Conservation (phyloP, 2,113 vertebrate species). For the Malurus cyaneus region DNA sequence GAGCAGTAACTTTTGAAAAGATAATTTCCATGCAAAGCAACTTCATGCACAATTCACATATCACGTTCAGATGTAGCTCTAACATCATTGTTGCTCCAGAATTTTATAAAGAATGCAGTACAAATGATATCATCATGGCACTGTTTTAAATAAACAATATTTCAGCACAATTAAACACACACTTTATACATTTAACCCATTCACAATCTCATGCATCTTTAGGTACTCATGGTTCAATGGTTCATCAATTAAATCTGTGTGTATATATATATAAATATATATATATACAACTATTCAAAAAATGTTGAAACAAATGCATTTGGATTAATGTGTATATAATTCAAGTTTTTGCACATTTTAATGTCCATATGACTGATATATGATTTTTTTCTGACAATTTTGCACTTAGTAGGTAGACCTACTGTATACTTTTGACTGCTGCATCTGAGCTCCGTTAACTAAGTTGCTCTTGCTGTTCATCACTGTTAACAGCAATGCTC, state of each 20-base stretch:
- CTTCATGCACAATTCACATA: neutral
- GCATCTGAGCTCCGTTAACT: constrained; percentile 12
- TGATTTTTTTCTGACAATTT: neutral
- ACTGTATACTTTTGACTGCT: constrained; percentile 64
- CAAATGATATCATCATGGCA: neutral
- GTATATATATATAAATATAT: neutral
- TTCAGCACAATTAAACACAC: neutral
- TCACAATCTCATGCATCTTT: neutral
- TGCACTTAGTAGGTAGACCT: neutral
- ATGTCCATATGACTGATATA: fast-evolving
- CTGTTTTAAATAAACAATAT: neutral
- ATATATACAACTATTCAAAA: neutral
- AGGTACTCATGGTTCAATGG: neutral
- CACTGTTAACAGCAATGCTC: neutral
- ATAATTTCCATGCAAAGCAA: neutral
- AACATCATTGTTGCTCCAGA: neutral
- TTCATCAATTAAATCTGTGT: neutral
- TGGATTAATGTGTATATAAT: neutral
- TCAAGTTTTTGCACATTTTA: neutral
- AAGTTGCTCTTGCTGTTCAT: neutral
- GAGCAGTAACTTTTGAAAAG: neutral
- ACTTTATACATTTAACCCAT: neutral
- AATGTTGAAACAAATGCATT: neutral
- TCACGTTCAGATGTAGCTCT: neutral
- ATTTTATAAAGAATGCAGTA: neutral